A percentile compares a stretch with the other conserved stretches of the same genome.
Evolutionary conservation across 2,113 vertebrate genomes (phyloP).

Genomic region (Chrysemys picta): DNA sequence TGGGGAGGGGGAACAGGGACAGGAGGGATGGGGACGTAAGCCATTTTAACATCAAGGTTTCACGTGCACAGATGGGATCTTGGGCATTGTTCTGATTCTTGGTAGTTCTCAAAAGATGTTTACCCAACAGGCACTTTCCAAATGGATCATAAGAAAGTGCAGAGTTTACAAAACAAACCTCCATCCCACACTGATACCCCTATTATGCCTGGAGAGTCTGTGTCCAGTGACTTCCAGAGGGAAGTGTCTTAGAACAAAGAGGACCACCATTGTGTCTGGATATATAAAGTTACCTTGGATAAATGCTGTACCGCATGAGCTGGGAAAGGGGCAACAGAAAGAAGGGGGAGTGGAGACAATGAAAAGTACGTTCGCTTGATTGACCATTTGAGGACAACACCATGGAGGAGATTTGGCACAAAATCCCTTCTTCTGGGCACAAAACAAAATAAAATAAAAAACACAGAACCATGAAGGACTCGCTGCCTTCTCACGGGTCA

Average conservation of each 20-base stretch:
- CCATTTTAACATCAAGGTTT: rapidly evolving
- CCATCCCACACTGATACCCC: background rate
- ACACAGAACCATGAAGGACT: background rate
- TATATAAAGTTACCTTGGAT: background rate
- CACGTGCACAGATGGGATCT: background rate
- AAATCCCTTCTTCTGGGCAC: too few species aligned
- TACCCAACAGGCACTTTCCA: background rate
- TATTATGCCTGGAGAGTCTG: background rate
- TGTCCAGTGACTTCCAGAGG: background rate
- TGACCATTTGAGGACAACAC: background rate
- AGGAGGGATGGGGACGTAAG: rapidly evolving
- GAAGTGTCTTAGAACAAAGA: background rate
- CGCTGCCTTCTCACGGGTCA: background rate
- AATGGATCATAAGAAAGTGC: rapidly evolving
- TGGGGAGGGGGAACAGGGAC: background rate
- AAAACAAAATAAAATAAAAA: too few species aligned
- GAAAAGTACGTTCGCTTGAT: background rate
- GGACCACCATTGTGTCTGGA: background rate
- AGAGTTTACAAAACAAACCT: background rate
- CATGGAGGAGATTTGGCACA: background rate
- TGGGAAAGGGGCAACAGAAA: background rate
- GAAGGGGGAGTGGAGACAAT: background rate
- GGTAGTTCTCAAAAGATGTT: background rate
- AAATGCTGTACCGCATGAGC: background rate
- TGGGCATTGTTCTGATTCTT: background rate